These are phyloP conservation scores for Crotalus tigris DNA, from an alignment of 2,113 vertebrate genomes.

Conservation along the genomic window DNA sequence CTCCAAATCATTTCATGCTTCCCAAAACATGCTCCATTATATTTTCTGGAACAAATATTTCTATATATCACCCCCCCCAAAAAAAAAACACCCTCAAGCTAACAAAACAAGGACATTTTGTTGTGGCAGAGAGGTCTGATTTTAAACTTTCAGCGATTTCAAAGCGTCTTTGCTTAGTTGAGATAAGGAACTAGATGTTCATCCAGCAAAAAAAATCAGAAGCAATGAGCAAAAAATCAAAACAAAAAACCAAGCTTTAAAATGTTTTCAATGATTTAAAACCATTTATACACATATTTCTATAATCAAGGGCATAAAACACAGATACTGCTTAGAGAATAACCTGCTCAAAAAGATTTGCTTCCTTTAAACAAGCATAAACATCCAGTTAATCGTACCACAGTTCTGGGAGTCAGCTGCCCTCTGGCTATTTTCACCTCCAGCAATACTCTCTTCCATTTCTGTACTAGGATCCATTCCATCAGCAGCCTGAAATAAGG, in stretches of 20 bases:
- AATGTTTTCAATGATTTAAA: background rate
- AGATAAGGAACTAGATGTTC: background rate
- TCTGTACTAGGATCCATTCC: constrained; percentile 91
- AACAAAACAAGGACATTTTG: background rate
- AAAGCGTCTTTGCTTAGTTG: background rate
- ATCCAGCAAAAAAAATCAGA: background rate
- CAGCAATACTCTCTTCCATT: constrained; percentile 92
- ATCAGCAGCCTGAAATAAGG: constrained; percentile 79
- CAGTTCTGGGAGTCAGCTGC: constrained; percentile 88
- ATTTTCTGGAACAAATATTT: background rate
- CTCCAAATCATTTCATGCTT: background rate
- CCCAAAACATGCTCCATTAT: background rate
- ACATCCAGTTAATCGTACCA: constrained; percentile 64
- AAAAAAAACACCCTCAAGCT: background rate
- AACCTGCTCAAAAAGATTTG: background rate
- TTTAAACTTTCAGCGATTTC: background rate
- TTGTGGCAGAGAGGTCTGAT: background rate
- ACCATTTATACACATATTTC: background rate
- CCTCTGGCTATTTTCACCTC: constrained; percentile 86
- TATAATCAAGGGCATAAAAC: background rate
- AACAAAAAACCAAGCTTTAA: background rate
- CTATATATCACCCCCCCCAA: background rate
- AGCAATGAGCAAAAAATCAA: background rate
- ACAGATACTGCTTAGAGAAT: background rate
- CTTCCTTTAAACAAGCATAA: background rate